phyloP scores from a whole-genome alignment of 2,888 invertebrate genomes.

The Erpobdella octoculata region DNA sequence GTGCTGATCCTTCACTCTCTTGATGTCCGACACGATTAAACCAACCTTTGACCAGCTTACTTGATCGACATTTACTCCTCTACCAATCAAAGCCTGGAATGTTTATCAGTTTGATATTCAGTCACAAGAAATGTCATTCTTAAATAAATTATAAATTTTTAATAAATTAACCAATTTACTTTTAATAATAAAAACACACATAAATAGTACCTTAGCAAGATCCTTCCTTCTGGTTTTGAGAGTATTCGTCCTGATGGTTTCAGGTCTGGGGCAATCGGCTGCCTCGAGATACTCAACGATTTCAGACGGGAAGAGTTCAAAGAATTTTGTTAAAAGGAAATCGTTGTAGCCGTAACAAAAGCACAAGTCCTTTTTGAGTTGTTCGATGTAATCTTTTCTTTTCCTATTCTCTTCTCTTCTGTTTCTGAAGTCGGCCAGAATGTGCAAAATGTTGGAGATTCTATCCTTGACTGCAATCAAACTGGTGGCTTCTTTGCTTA shows the following conservation, averaged over 20 bases:
- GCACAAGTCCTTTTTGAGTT: constrained; percentile 77
- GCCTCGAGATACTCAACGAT: constrained; percentile 89
- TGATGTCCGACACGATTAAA: constrained; percentile 66
- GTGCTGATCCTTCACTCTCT: constrained; percentile 65
- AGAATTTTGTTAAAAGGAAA: constrained; percentile 79
- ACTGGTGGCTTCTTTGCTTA: constrained; percentile 43
- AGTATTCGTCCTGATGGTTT: constrained; percentile 90
- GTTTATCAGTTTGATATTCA: too few species aligned
- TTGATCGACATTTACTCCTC: constrained; percentile 95
- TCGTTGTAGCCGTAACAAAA: constrained; percentile 92
- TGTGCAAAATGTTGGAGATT: constrained; percentile 72
- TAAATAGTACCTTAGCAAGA: constrained; percentile 67
- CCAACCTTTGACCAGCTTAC: constrained; percentile 98
- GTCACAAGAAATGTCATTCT: too few species aligned
- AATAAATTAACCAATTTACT: too few species aligned
- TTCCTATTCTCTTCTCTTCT: constrained; percentile 55
- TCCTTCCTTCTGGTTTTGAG: constrained; percentile 79
- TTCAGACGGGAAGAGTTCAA: constrained; percentile 49
- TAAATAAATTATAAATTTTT: too few species aligned
- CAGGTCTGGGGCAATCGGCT: constrained; percentile 84
- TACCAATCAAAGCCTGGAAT: constrained; percentile 71
- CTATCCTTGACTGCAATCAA: constrained; percentile 77
- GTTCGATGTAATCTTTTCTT: constrained; percentile 71
- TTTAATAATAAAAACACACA: not conserved
- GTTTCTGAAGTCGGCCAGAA: constrained; percentile 68